Percentiles rank a stretch among this genome's conserved stretches.
phyloP scores from a whole-genome alignment of 2,797 vertebrate genomes.

The Helarctos malayanus region DNA sequence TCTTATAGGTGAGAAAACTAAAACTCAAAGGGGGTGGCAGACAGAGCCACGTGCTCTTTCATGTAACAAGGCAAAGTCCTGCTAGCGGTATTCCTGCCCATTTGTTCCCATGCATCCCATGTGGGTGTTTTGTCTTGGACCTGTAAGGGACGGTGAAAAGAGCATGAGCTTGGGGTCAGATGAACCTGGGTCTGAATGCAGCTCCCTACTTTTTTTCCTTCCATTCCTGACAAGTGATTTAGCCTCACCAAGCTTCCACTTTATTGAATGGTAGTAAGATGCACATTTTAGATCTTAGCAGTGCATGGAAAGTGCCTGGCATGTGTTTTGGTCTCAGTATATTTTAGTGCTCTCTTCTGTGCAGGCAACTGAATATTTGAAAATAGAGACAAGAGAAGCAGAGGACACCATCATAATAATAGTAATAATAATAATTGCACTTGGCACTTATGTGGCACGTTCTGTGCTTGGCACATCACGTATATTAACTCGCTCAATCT shows the following conservation, averaged over 20 bases:
- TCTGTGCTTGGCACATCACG: background rate
- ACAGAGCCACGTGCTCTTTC: background rate
- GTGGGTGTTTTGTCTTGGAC: background rate
- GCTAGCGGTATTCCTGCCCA: background rate
- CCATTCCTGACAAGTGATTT: background rate
- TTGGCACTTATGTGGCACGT: background rate
- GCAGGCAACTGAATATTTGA: background rate
- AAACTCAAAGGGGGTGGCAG: background rate
- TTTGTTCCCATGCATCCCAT: background rate
- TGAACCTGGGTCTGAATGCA: background rate
- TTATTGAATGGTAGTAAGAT: background rate
- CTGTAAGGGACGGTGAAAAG: background rate
- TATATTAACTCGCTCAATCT: background rate
- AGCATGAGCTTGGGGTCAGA: background rate
- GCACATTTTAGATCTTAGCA: background rate
- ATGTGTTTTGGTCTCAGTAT: background rate
- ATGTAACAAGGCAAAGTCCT: background rate
- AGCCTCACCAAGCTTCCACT: background rate
- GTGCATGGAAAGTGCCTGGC: background rate
- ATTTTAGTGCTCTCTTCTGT: conserved; percentile 6
- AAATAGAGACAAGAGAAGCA: background rate
- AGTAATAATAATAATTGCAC: background rate
- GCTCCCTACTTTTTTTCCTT: background rate
- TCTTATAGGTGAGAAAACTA: background rate
- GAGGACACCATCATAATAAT: background rate